Base-by-base conservation (phyloP, 1,140 invertebrate genomes). In the Ectropis grisescens region DNA sequence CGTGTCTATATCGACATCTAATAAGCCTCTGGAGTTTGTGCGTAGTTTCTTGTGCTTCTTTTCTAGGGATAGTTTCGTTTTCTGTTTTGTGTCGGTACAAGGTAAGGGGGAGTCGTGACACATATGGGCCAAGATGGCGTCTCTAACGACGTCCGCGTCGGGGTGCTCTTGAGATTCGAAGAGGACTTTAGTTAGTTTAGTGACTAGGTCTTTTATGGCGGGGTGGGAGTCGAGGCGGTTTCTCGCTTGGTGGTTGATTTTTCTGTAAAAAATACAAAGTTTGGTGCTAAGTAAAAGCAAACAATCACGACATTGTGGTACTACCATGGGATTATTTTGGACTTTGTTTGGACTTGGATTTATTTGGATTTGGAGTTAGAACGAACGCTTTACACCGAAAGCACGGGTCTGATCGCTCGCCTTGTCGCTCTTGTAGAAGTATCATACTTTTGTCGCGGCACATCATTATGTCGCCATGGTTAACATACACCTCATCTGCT, bases 41-140 rank as follows among this genome's bases (percentile, higher is more conserved):
- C 45, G 35, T 9, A 67, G 44, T 43, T 55, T 81, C 13, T 24
- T 56, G 25, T 58, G 43, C 11, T 34, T 40, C 40, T 65, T 66
- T 6, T 48, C 37, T n/a, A 46, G 6, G 27, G 37, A 29, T 11
- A 52, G 38, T 47, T 62, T 66, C 8, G 45, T 61, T 41, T 57
- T 62, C 56, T 62, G 2, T 16, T 43, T 16, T 47, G 51, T 59
- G 8, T 76, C 74, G 0, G 84, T 58, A 36, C 94, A 97, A 0
- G 94, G 94, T 12, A 96, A 66, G 0, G 86, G 80, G 4, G 89
- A 88, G 11, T 89, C 88, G 54, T 97, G 95, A 62, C 95, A 98
- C 2, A 93, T 84, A 53, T 93, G 93, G 0, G 91, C 88, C 19
- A 95, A 71, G 8, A 96, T 64, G 1, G 92, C 90, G 67, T 97